Evolutionary conservation across 2,888 invertebrate genomes (phyloP), one percentile per base, ranked within the genome.

Genomic region (Sturmia bella): DNA sequence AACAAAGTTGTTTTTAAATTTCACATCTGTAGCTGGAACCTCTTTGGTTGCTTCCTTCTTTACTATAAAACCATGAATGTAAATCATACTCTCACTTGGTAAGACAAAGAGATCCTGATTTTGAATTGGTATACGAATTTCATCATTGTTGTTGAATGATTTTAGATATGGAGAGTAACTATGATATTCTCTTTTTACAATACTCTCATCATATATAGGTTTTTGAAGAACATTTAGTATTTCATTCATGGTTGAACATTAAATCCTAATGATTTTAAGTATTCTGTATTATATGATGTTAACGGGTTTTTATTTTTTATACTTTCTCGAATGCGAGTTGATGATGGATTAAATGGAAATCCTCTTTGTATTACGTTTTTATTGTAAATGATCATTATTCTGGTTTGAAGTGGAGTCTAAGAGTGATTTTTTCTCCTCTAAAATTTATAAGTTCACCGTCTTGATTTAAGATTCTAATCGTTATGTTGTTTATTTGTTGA

Each of bases 21-120:
- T 56, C 56, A 56, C 56, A 56, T 56, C 50, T 50, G 21, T 50
- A 50, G 50, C 50, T 50, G 50, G 50, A 50, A 50, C 21, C 50
- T 50, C 50, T 50, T 50, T 50, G 50, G 7, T 50, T 50, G 50
- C 52, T 52, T 52, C 52, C 52, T 21, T 52, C 50, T 50, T 50
- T 50, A 50, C 50, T 50, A 50, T 50, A 50, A 50, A 50, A 21
- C 52, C 52, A 52, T 52, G 52, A 52, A 52, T 52, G 52, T 24
- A 24, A 24, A 52, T 24, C 24, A 52, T 24, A 52, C 52, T 52
- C 37, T 56, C 56, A 37, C 41, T 59, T 59, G 59, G 59, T 41
- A 59, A 41, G 41, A 59, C 59, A 12, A 57, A 57, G 57, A 57
- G 57, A 37, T 57, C 57, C 37, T 57, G 56, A 56, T 56, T 56